phyloP scores from a whole-genome alignment of 2,888 invertebrate genomes.

The Athripsodes cinereus region DNA sequence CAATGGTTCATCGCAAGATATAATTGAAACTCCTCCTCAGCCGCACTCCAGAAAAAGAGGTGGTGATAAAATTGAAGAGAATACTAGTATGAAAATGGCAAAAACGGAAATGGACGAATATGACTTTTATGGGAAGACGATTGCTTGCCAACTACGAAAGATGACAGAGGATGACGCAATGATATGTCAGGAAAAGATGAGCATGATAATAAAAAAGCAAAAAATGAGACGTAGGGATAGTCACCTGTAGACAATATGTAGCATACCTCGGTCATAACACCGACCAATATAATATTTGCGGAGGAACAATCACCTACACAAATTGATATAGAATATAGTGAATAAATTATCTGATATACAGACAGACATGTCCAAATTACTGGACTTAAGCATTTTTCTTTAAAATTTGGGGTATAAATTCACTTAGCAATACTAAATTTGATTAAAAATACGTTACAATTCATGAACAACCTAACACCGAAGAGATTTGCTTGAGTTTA shows the following conservation, averaged over 20 bases:
- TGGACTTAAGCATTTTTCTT: no score
- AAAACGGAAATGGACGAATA: neutral
- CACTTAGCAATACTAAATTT: no score
- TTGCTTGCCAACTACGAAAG: neutral
- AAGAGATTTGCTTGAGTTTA: no score
- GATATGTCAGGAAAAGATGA: neutral
- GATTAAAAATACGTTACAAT: no score
- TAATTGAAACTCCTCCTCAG: neutral
- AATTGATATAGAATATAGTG: neutral
- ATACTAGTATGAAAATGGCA: neutral
- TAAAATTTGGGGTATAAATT: no score
- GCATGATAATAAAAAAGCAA: neutral
- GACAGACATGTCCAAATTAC: no score
- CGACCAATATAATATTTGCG: neutral
- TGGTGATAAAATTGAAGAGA: neutral
- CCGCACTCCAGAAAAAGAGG: neutral
- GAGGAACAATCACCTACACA: neutral
- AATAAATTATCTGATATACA: neutral
- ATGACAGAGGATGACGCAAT: neutral
- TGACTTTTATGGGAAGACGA: neutral
- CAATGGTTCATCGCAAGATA: neutral
- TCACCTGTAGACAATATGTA: neutral
- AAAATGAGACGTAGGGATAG: neutral
- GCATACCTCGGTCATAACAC: neutral
- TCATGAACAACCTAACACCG: no score